These are phyloP conservation scores for Gasteruption jaculator DNA, from an alignment of 2,888 invertebrate species.

Conservation along the genomic window DNA sequence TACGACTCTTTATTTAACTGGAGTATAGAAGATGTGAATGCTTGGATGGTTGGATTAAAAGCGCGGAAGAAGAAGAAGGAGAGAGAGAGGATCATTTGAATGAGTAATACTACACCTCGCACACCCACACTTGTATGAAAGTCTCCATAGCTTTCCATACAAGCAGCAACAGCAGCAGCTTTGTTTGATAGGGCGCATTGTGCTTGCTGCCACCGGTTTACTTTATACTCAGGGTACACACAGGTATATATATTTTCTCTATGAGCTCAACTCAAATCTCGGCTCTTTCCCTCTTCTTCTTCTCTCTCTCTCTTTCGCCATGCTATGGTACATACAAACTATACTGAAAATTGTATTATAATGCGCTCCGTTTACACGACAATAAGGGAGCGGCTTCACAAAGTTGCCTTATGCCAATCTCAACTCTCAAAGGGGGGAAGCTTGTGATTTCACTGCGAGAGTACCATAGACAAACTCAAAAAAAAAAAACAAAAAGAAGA, in stretches of 20 bases:
- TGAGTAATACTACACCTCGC: constrained; percentile 52
- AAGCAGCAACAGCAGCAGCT: constrained; percentile 43
- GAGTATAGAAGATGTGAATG: constrained; percentile 45
- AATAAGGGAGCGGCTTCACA: constrained; percentile 39
- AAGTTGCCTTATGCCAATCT: constrained; percentile 51
- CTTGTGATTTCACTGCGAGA: constrained; percentile 40
- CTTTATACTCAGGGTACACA: constrained; percentile 35
- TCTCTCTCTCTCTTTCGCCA: constrained; percentile 19
- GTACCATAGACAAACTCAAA: neutral
- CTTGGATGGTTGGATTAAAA: constrained; percentile 47
- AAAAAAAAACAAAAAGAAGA: constrained; percentile 14
- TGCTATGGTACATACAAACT: constrained; percentile 9
- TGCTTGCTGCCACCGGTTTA: constrained; percentile 48
- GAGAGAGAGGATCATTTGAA: constrained; percentile 48
- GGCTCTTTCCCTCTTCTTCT: constrained; percentile 10
- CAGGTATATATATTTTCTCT: constrained; percentile 19
- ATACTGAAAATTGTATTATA: constrained; percentile 48
- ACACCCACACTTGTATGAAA: constrained; percentile 50
- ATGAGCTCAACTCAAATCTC: constrained; percentile 15
- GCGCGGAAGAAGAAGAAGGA: constrained; percentile 28
- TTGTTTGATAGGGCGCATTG: constrained; percentile 51
- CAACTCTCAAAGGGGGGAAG: constrained; percentile 33
- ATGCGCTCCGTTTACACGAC: constrained; percentile 40
- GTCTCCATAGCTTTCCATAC: constrained; percentile 41
- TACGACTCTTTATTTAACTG: constrained; percentile 43